phyloP scores from a whole-genome alignment of 2,113 vertebrate species.

The Rhynchopsitta pachyrhyncha region DNA sequence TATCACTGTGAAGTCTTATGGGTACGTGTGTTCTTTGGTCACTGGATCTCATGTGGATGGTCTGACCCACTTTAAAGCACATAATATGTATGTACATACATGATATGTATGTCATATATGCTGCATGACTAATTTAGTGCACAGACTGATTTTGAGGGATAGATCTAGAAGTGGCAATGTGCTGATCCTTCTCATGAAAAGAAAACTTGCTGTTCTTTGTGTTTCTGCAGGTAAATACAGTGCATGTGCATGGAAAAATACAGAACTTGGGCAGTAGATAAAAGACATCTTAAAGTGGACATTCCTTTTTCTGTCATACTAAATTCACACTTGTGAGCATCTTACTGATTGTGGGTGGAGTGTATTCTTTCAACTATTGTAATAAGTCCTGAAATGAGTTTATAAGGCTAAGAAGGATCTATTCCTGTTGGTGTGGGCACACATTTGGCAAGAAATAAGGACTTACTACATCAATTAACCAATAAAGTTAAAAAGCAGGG shows the following conservation, averaged over 20 bases:
- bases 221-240: neutral
- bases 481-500: neutral
- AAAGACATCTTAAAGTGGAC: neutral
- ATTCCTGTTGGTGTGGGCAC: neutral
- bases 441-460: neutral
- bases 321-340: neutral
- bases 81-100: neutral
- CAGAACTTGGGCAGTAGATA: neutral
- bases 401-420: neutral
- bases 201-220: neutral
- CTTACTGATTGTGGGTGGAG: neutral
- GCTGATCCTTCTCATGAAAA: neutral
- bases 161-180: neutral
- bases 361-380: neutral
- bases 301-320: neutral
- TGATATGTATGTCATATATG: no score
- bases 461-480: neutral
- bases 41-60: neutral
- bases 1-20: neutral
- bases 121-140: neutral
- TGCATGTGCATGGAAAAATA: neutral
- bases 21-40: neutral
- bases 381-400: neutral
- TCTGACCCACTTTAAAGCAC: neutral
- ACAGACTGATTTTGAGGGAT: neutral